These are phyloP conservation scores for Anastrepha obliqua DNA, from an alignment of 1,140 invertebrate species.

Conservation along the genomic window DNA sequence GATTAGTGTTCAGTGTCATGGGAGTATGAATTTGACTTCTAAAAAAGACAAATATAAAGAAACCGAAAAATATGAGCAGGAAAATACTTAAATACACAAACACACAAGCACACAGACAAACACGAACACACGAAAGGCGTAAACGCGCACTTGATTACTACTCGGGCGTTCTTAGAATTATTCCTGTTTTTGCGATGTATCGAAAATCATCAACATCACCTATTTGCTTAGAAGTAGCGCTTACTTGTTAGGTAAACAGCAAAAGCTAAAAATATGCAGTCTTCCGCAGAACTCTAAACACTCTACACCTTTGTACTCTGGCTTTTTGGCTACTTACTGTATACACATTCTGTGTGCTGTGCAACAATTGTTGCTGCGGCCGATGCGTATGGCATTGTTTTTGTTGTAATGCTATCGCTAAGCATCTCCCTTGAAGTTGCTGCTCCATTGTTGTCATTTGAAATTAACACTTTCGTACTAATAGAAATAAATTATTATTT, in stretches of 20 bases:
- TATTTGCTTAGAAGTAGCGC: slow-evolving; percentile 25
- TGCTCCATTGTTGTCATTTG: neutral
- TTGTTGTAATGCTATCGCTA: neutral
- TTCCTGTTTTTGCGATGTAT: neutral
- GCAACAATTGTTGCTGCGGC: neutral
- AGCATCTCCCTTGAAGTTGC: neutral
- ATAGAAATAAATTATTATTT: slow-evolving; percentile 46
- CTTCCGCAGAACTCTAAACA: slow-evolving; percentile 29
- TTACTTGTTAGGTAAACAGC: slow-evolving; percentile 9
- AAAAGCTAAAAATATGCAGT: neutral
- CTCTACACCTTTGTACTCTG: neutral
- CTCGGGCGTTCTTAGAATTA: neutral
- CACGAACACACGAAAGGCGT: too few species aligned
- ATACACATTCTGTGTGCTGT: neutral
- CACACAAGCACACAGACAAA: neutral
- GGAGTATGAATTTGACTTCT: neutral
- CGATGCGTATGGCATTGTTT: neutral
- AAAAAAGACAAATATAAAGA: too few species aligned
- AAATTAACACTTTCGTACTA: slow-evolving; percentile 31
- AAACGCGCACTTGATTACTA: too few species aligned
- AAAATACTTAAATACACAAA: neutral
- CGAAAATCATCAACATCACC: neutral
- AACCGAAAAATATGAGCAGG: too few species aligned
- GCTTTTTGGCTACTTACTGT: neutral
- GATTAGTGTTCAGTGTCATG: neutral